phyloP scores from a whole-genome alignment of 1,140 invertebrate genomes.

The Drosophila jambulina region DNA sequence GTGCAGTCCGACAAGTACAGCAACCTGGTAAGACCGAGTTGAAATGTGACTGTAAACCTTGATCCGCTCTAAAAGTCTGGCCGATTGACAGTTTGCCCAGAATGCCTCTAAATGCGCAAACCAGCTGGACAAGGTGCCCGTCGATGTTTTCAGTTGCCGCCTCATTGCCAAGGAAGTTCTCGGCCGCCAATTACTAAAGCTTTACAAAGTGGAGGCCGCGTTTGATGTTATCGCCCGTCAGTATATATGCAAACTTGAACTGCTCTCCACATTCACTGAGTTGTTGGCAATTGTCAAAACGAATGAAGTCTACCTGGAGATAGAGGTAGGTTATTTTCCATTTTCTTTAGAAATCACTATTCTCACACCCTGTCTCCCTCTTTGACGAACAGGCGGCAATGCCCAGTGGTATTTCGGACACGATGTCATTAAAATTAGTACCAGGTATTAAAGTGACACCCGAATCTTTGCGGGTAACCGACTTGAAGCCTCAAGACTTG shows the following conservation, averaged over 20 bases:
- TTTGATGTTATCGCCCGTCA: conserved; percentile 63
- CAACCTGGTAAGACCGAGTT: conserved; percentile 69
- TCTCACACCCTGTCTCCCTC: background rate
- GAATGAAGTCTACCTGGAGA: conserved; percentile 72
- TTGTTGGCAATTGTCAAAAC: conserved; percentile 68
- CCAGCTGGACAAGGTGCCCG: conserved; percentile 50
- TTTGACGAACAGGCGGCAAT: conserved; percentile 58
- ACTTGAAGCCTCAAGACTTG: conserved; percentile 75
- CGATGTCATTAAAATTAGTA: conserved; percentile 78
- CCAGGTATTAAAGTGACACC: conserved; percentile 77
- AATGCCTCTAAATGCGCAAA: conserved; percentile 72
- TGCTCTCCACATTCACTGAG: conserved; percentile 65
- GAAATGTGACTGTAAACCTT: background rate
- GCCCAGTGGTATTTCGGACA: conserved; percentile 71
- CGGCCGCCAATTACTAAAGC: conserved; percentile 60
- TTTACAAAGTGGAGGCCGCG: conserved; percentile 69
- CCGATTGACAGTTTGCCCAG: conserved; percentile 56
- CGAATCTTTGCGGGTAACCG: conserved; percentile 50
- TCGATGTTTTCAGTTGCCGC: conserved; percentile 71
- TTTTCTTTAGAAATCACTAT: background rate
- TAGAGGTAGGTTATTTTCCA: conserved; percentile 58
- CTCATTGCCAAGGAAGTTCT: conserved; percentile 66
- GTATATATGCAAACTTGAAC: conserved; percentile 72
- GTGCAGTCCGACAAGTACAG: conserved; percentile 79
- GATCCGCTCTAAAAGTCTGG: background rate